Conservation (phyloP, 2,113 vertebrate genomes). For the Fregata magnificens region DNA sequence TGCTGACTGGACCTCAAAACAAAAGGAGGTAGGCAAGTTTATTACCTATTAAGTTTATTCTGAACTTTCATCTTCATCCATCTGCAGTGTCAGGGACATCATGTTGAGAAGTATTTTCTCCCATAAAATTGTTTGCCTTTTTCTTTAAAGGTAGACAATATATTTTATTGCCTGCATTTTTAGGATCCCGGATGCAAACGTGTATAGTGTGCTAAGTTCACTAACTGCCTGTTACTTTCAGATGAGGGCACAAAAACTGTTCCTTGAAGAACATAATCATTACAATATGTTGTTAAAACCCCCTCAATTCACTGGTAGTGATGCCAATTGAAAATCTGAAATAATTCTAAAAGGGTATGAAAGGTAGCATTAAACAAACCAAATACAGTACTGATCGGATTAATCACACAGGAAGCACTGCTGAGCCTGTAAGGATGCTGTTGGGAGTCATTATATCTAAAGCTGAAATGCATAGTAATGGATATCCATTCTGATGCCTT, state of each 20-base stretch:
- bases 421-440: neutral
- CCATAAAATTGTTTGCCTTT: neutral
- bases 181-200: neutral
- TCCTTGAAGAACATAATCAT: neutral
- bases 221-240: neutral
- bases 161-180: neutral
- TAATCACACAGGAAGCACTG: neutral
- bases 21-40: neutral
- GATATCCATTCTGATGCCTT: neutral
- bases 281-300: neutral
- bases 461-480: neutral
- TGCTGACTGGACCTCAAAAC: neutral
- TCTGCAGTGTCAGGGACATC: neutral
- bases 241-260: neutral
- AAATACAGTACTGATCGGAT: neutral
- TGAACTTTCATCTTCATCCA: neutral
- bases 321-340: neutral
- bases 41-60: neutral
- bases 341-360: neutral
- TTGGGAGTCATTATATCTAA: neutral
- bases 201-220: accelerated
- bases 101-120: neutral
- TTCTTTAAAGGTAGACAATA: neutral
- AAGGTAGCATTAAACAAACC: neutral
- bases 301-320: accelerated